These are phyloP conservation scores for Gila robusta DNA, from an alignment of 2,797 vertebrate genomes.

Conservation along the genomic window DNA sequence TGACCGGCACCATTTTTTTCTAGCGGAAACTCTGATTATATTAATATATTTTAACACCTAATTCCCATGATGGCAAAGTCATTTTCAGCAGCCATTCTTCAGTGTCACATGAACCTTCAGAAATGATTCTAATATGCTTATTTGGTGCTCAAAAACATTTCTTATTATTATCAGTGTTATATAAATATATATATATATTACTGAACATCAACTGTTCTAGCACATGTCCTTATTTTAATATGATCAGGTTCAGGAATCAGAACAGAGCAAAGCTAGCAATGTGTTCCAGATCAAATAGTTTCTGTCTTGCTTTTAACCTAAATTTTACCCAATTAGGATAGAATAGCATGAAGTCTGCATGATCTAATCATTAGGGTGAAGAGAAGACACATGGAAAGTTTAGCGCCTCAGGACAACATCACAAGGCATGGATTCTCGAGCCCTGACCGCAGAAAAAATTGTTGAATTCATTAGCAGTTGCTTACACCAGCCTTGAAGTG, in stretches of 20 bases:
- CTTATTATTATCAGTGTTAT: neutral
- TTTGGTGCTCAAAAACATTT: neutral
- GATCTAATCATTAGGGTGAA: slow-evolving; percentile 13
- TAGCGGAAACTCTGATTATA: no score
- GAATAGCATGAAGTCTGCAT: neutral
- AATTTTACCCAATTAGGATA: neutral
- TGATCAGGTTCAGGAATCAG: neutral
- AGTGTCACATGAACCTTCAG: neutral
- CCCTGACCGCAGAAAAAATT: neutral
- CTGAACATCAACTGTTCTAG: neutral
- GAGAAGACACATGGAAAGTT: slow-evolving; percentile 18
- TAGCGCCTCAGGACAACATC: neutral
- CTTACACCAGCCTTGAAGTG: neutral
- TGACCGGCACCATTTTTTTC: no score
- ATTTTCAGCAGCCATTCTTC: neutral
- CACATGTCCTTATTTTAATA: slow-evolving; percentile 3
- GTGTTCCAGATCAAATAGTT: neutral
- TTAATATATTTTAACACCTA: neutral
- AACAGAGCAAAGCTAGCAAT: neutral
- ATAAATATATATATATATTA: neutral
- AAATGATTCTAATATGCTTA: neutral
- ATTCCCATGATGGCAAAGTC: neutral
- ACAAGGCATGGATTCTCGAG: neutral
- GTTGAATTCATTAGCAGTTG: slow-evolving; percentile 19
- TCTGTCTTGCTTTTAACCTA: neutral